Percentiles rank a stretch among this genome's conserved stretches.
Evolutionary conservation across 2,888 invertebrate species (phyloP).

Genomic region (Agrochola macilenta): DNA sequence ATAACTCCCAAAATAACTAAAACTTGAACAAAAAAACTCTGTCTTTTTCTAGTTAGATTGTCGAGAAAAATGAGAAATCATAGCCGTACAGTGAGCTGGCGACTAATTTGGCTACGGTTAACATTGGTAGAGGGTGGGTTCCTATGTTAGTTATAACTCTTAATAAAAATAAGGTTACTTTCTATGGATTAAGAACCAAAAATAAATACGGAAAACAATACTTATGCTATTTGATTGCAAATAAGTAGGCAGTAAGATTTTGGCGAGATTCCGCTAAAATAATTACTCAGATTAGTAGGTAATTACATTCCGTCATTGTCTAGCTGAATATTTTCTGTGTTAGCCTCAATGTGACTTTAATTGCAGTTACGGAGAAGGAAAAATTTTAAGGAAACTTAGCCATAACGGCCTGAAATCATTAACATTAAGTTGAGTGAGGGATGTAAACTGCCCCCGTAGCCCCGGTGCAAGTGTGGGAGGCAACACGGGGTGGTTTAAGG

Average conservation of each 20-base stretch:
- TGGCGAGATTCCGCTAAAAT: neutral
- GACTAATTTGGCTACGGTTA: neutral
- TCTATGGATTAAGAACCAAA: neutral
- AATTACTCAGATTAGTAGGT: neutral
- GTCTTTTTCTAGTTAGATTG: neutral
- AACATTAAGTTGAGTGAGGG: neutral
- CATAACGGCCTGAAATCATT: neutral
- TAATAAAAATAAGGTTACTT: too few relatives aligned
- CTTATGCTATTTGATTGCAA: neutral
- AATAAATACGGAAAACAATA: neutral
- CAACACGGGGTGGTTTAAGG: too few relatives aligned
- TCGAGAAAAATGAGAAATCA: neutral
- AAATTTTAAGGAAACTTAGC: neutral
- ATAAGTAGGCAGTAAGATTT: neutral
- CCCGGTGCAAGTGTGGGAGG: too few relatives aligned
- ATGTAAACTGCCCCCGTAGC: neutral
- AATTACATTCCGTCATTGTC: slow-evolving; percentile 21
- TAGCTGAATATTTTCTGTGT: slow-evolving; percentile 10
- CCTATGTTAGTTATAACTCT: too few relatives aligned
- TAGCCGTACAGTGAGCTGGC: neutral
- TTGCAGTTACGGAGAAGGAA: neutral
- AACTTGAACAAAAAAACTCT: neutral
- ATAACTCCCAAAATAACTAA: neutral
- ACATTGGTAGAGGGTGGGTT: too few relatives aligned
- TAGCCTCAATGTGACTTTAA: slow-evolving; percentile 23